A percentile compares a stretch with the other conserved stretches of the same genome.
These are phyloP conservation scores for Sinhomidia bicolor DNA, from an alignment of 2,888 invertebrate genomes.

Conservation along the genomic window DNA sequence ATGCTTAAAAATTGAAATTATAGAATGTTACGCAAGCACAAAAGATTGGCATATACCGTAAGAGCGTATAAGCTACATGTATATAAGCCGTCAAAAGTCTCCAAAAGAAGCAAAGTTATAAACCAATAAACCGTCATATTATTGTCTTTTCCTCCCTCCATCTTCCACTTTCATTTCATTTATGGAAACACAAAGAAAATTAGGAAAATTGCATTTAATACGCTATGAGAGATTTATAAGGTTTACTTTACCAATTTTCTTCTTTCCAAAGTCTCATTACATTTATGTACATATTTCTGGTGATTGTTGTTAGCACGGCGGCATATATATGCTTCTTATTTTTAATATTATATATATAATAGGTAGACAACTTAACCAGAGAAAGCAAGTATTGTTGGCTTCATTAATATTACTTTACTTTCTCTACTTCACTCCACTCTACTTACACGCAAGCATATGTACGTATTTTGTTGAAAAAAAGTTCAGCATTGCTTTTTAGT, in stretches of 20 bases:
- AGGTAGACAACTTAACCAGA: conserved; percentile 18
- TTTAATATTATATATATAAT: conserved; percentile 25
- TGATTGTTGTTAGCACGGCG: neutral
- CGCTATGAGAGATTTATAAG: conserved; percentile 53
- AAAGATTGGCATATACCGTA: too few species aligned
- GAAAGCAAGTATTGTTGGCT: neutral
- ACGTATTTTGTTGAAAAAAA: neutral
- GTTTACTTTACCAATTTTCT: conserved; percentile 40
- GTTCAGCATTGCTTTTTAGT: neutral
- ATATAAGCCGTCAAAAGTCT: too few species aligned
- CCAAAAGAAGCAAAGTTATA: conserved; percentile 28
- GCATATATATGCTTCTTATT: neutral
- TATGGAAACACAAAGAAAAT: conserved; percentile 42
- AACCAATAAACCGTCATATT: conserved; percentile 41
- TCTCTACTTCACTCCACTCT: neutral
- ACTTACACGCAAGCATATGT: neutral
- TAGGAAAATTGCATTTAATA: conserved; percentile 51
- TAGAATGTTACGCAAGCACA: too few species aligned
- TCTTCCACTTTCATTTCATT: conserved; percentile 18
- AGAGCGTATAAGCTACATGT: too few species aligned
- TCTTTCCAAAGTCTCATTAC: conserved; percentile 8
- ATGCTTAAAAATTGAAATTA: too few species aligned
- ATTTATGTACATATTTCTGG: neutral
- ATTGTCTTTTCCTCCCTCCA: neutral
- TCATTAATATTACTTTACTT: neutral